Evolutionary conservation across 2,888 invertebrate genomes (phyloP).

Genomic region (Temnothorax ravouxi): DNA sequence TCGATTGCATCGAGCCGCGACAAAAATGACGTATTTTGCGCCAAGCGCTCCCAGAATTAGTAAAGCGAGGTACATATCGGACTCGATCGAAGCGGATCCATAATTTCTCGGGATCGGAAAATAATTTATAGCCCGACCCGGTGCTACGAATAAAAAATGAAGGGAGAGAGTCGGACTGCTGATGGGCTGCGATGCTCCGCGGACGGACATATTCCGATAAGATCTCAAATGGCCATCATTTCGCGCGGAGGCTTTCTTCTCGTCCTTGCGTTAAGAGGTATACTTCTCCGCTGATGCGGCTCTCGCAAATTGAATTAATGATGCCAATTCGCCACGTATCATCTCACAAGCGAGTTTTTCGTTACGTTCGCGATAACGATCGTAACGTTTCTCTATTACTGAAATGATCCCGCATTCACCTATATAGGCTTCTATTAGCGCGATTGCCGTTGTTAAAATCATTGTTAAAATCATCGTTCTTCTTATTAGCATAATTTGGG

Average conservation of each 20-base stretch:
- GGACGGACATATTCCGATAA: slow-evolving; percentile 56
- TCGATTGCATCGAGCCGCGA: slow-evolving; percentile 56
- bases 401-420: background rate
- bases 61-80: slow-evolving; percentile 54
- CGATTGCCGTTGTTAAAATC: slow-evolving; percentile 21
- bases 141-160: slow-evolving; percentile 39
- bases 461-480: slow-evolving; percentile 23
- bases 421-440: background rate
- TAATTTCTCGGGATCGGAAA: slow-evolving; percentile 63
- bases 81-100: slow-evolving; percentile 48
- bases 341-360: slow-evolving; percentile 14
- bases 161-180: background rate
- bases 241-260: slow-evolving; percentile 42
- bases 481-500: slow-evolving; percentile 11
- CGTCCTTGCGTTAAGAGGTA: background rate
- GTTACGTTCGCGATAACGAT: slow-evolving; percentile 21
- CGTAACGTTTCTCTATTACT: slow-evolving; percentile 2
- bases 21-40: slow-evolving; percentile 59
- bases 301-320: slow-evolving; percentile 51
- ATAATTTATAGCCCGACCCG: slow-evolving; percentile 69
- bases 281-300: slow-evolving; percentile 12
- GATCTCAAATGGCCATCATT: slow-evolving; percentile 58
- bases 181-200: no score
- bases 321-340: slow-evolving; percentile 28
- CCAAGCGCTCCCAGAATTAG: slow-evolving; percentile 46